phyloP scores from a whole-genome alignment of 2,797 vertebrate species.

The Thripadectes ignobilis region DNA sequence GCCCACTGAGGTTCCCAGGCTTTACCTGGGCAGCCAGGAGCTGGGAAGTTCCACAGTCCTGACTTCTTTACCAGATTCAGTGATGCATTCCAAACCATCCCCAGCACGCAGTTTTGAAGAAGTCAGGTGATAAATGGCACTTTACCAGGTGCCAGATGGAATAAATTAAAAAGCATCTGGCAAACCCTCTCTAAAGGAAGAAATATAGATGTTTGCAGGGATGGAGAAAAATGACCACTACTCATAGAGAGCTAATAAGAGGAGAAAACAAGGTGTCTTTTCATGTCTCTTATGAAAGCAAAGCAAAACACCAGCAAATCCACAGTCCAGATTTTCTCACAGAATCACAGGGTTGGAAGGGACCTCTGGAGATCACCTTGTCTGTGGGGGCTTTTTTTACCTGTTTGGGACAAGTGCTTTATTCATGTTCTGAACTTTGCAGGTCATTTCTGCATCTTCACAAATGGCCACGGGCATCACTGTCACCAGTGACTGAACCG shows the following conservation, averaged over 20 bases:
- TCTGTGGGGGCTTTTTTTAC: neutral
- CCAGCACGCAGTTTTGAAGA: neutral
- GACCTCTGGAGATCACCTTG: neutral
- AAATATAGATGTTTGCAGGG: neutral
- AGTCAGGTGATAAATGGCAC: neutral
- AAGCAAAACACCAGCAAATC: neutral
- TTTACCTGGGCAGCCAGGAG: neutral
- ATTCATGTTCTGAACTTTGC: neutral
- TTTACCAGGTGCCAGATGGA: neutral
- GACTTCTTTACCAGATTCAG: neutral
- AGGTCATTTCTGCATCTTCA: neutral
- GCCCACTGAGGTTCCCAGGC: neutral
- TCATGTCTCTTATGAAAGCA: neutral
- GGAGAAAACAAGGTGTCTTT: neutral
- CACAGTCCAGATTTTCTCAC: neutral
- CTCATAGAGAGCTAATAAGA: neutral
- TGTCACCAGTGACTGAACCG: neutral
- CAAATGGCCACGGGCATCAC: neutral
- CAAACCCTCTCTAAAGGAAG: neutral
- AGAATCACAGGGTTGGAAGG: neutral
- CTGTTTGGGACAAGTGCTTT: neutral
- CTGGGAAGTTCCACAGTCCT: neutral
- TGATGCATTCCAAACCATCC: neutral
- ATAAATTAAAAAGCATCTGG: neutral
- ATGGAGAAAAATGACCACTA: neutral